Evolutionary conservation across 2,797 vertebrate species (phyloP), one percentile per base, ranked within the genome.

Genomic region (Tarsius wallacei): DNA sequence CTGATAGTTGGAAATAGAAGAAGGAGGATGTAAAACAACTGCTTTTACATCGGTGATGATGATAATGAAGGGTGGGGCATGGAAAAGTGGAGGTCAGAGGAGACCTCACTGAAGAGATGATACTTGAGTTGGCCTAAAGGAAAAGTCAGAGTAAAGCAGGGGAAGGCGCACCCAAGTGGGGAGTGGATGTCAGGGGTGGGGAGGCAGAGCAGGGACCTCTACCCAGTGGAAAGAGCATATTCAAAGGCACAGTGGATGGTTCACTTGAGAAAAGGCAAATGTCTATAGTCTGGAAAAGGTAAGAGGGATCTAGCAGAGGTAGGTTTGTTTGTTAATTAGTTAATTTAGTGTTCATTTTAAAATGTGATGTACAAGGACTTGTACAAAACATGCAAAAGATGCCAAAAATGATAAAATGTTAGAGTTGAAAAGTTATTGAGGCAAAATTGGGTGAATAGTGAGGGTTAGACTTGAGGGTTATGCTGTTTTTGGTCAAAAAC

Each of bases 301-400:
- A 12, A 78, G 33, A 55, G 7, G 64, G 33, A 51, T 42, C 16
- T 49, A 90, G 22, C 17, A 36, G 51, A 68, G 24, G 7, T 22
- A 74, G 19, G 1, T 28, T 93, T 64, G 16, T 22, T 55, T 68
- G 2, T n/a, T 42, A 84, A 87, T 57, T 14, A 26, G n/a, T 84
- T 81, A 42, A 66, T 63, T 55, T 82, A n/a, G 21, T 51, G 64
- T 73, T 90, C 90, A 87, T 74, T 81, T 84, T 87, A 76, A 33
- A 24, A 51, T 10, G 17, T 42, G 78, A 36, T 33, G 0, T 83
- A 64, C 8, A 94, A 90, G 11, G 73, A 61, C 6, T 78, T 66
- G 1, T 57, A 28, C 7, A 22, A 86, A 88, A 49, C 13, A 33
- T 33, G 22, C 4, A 47, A 73, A 94, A 71, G 8, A 68, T 0